Evolutionary conservation across 2,113 vertebrate genomes (phyloP), one percentile per base, ranked within the genome.

Genomic region (Plecturocebus donacophilus): DNA sequence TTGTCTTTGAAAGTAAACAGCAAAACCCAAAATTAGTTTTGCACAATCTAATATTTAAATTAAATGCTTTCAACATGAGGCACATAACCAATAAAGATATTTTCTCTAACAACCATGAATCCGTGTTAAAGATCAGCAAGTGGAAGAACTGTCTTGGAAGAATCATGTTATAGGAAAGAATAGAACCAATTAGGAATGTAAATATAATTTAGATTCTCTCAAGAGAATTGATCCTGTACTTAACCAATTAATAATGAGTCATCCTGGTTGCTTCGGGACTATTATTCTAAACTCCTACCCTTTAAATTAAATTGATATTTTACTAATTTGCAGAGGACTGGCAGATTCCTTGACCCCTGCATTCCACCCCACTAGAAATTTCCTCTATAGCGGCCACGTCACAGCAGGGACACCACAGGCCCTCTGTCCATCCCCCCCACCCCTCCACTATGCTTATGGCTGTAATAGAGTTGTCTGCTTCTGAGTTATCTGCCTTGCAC

Each of bases 201-300:
- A 94, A 96, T 86, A 88, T 71, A 91, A 96, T 80, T 91, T 70
- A 68, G 73, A 96, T 66, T 75, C 5, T 91, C n/a, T 85, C 38
- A 64, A 49, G 16, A 87, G 4, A 95, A 71, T 2, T 54, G n/a
- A 19, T 83, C 14, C 52, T 83, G 9, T 0, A 17, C 47, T 76
- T 85, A 73, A 4, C 23, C 32, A 81, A 38, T 83, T 68, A 93
- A 40, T 27, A 58, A 45, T 47, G 92, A 52, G 52, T 52, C 52
- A 52, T 77, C 8, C 75, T 13, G 16, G 3, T 6, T 19, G 25
- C 32, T 90, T 95, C 66, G 11, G 40, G 58, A 84, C 70, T 75
- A 8, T 40, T 54, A 42, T 20, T 96, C 73, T 66, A 42, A 90
- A 91, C 47, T 66, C n/a, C 58, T 73, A 52, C 19, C 58, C 23